Evolutionary conservation across 2,888 invertebrate genomes (phyloP), one percentile per base, ranked within the genome.

Genomic region (Nephrotoma appendiculata): DNA sequence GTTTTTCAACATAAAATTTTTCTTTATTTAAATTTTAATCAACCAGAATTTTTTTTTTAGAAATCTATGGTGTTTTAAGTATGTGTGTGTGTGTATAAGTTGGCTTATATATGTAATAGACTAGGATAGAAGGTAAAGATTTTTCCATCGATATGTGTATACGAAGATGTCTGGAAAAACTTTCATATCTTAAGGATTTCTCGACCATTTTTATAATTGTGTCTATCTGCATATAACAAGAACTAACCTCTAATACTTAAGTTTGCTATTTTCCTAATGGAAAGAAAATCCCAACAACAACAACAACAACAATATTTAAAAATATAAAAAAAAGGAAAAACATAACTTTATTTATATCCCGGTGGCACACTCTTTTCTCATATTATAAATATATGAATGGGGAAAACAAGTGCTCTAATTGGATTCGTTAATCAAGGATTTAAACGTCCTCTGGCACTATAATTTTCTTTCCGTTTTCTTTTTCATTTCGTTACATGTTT

Each of bases 341-440:
- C 84, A 42, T 41, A 84, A 84, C 41, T 41, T 41, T 41, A 41
- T 84, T 83, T 84, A 41, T 43, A 84, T 84, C 84, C 84, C 84
- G 84, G 12, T 84, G 84, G 84, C 84, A 84, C 84, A 84, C 84
- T 42, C 84, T 43, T 42, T 71, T 71, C 71, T 71, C 71, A 71
- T 43, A 84, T 84, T 15, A 84, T 43, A 84, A 9, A 83, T 83
- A 83, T 84, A 42, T 84, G 43, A 84, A 84, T 84, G 41, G 71
- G 71, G 84, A 88, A 88, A 89, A 89, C 89, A 89, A 89, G 89
- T 88, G 88, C 88, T 88, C 89, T 89, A 89, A 89, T 89, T 89
- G 89, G 89, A 89, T 89, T 89, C 89, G 89, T 89, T 89, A 89
- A 89, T 89, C 89, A 89, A 89, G 89, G 89, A 89, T 89, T 89